Conservation (phyloP, 2,113 vertebrate genomes). For the Emydocephalus ijimae region DNA sequence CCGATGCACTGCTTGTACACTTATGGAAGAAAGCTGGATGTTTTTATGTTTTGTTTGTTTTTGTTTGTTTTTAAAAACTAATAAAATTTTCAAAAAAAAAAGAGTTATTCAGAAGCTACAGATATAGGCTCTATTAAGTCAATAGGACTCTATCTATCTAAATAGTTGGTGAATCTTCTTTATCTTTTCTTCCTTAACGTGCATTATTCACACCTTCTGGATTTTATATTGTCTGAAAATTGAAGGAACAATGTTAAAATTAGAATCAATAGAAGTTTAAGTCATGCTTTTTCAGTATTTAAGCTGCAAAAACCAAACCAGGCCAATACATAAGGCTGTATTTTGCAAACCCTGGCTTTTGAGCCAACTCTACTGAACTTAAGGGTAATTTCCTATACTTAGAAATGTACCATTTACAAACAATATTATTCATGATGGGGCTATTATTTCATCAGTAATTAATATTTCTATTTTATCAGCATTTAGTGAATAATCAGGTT, state of each 20-base stretch:
- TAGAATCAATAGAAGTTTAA: neutral
- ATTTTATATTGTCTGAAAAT: neutral
- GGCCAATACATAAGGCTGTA: neutral
- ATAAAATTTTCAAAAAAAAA: neutral
- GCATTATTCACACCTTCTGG: conserved; percentile 2
- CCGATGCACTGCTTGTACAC: too few relatives aligned
- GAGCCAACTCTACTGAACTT: neutral
- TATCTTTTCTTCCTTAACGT: neutral
- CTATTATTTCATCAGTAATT: neutral
- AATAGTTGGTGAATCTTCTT: neutral
- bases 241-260: neutral
- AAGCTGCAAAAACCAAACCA: neutral
- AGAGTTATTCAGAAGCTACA: neutral
- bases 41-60: too few relatives aligned
- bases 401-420: neutral
- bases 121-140: neutral
- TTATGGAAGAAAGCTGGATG: too few relatives aligned
- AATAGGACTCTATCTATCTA: neutral
- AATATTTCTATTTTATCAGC: neutral
- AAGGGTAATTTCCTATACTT: neutral
- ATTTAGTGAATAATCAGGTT: neutral
- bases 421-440: neutral
- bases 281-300: neutral
- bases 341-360: neutral
- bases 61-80: too few relatives aligned